Conservation (phyloP, 2,888 invertebrate genomes). For the Pharmacophagus antenor region DNA sequence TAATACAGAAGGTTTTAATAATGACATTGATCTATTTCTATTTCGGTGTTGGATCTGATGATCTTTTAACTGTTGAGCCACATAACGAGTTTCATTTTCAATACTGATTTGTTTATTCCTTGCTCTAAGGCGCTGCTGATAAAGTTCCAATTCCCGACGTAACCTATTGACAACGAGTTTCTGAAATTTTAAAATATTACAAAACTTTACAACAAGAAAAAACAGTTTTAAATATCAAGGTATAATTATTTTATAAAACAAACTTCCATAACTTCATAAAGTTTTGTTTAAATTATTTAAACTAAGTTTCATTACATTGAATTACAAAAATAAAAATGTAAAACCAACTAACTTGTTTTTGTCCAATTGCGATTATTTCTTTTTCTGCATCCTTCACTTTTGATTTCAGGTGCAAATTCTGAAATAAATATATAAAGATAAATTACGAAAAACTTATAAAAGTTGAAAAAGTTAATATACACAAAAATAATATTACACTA, state of each 20-base stretch:
- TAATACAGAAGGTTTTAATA: constrained; percentile 71
- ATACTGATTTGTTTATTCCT: constrained; percentile 68
- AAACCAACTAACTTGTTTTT: constrained; percentile 81
- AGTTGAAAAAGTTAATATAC: constrained; percentile 3
- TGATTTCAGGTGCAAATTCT: constrained; percentile 76
- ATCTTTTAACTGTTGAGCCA: constrained; percentile 72
- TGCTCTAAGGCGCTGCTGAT: constrained; percentile 70
- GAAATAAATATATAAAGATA: constrained; percentile 48
- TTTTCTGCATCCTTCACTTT: constrained; percentile 82
- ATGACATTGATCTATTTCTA: constrained; percentile 60
- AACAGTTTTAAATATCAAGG: not conserved
- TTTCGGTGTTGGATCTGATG: constrained; percentile 63
- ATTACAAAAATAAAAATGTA: not conserved
- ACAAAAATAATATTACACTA: constrained; percentile 32
- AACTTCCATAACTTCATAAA: too few relatives aligned
- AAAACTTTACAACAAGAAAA: not conserved
- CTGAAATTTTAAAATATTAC: constrained; percentile 49
- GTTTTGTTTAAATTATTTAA: not conserved
- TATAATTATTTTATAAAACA: too few relatives aligned
- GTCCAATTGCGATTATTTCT: constrained; percentile 80
- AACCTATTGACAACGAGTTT: constrained; percentile 80
- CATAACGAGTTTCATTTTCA: constrained; percentile 68
- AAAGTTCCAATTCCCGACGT: constrained; percentile 79
- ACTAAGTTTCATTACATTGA: not conserved
- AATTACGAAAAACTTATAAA: constrained; percentile 9